A percentile compares a stretch with the other conserved stretches of the same genome.
Conservation (phyloP, 2,888 invertebrate genomes). For the Arrhopalites spinosus region DNA sequence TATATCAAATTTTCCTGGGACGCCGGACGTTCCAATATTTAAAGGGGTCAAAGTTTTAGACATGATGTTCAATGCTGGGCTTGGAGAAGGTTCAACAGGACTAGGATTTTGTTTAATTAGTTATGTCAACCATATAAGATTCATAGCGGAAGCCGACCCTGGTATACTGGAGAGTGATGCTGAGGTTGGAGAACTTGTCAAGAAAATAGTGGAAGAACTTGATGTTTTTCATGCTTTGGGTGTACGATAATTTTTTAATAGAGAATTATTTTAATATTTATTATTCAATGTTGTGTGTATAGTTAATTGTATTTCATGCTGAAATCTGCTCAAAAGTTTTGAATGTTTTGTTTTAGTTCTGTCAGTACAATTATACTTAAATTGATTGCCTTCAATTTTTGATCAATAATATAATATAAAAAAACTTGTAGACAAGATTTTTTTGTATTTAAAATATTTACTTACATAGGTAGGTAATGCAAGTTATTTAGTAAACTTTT, state of each 20-base stretch:
- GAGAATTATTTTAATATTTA: too few species aligned
- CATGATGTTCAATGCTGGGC: constrained; percentile 44
- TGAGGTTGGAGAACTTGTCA: constrained; percentile 39
- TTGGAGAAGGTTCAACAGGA: constrained; percentile 40
- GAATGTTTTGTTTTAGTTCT: too few species aligned
- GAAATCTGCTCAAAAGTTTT: too few species aligned
- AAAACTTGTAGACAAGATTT: too few species aligned
- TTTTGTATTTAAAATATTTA: too few species aligned
- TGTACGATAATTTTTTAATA: background rate
- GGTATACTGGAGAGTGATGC: constrained; percentile 33
- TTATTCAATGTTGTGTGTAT: too few species aligned
- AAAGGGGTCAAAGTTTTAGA: constrained; percentile 34
- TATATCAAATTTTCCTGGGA: constrained; percentile 53
- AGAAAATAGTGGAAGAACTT: constrained; percentile 39
- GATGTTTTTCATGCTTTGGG: constrained; percentile 1
- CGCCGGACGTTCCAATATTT: constrained; percentile 38
- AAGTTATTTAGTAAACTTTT: too few species aligned
- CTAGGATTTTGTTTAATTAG: constrained; percentile 43
- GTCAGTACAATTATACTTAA: too few species aligned
- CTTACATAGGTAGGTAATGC: too few species aligned
- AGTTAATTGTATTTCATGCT: too few species aligned
- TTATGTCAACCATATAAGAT: constrained; percentile 31
- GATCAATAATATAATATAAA: too few species aligned
- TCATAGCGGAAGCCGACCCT: constrained; percentile 38
- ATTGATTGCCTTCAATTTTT: too few species aligned